These are phyloP conservation scores for Bergia sp. DNA, from an alignment of 92 coral and sea anemone genomes.

Conservation along the genomic window DNA sequence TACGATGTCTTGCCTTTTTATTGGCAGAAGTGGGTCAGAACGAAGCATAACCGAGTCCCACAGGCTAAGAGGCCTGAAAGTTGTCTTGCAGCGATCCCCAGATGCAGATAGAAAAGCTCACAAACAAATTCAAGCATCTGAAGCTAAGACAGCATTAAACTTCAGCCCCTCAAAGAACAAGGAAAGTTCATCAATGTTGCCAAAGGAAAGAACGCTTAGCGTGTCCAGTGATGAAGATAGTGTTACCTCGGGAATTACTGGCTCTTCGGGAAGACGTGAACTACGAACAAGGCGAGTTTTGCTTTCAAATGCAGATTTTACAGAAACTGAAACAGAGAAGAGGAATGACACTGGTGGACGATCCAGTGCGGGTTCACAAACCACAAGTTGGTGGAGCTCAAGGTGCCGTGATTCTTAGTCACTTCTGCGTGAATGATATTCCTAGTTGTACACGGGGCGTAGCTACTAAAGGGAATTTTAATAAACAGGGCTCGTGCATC, in stretches of 20 bases:
- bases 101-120: conserved; percentile 1
- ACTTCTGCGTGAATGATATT: neutral
- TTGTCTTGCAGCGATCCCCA: conserved; percentile 37
- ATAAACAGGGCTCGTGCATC: too few species aligned
- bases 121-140: neutral
- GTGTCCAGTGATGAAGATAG: conserved; percentile 30
- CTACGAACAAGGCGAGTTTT: conserved; percentile 3
- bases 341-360: neutral
- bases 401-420: neutral
- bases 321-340: neutral
- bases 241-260: neutral
- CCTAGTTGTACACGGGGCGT: neutral
- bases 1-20: neutral
- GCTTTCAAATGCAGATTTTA: neutral
- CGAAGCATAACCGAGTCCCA: neutral
- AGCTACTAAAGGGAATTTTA: neutral
- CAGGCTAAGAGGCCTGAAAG: neutral
- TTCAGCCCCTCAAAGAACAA: neutral
- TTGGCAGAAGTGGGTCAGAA: neutral
- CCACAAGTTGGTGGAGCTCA: neutral
- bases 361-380: neutral
- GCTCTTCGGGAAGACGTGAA: neutral
- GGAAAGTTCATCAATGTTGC: neutral
- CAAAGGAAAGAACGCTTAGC: neutral
- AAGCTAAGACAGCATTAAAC: neutral